Percentiles rank a stretch among this genome's conserved stretches.
Evolutionary conservation across 1,140 invertebrate genomes (phyloP).

Genomic region (Batillaria attramentaria): DNA sequence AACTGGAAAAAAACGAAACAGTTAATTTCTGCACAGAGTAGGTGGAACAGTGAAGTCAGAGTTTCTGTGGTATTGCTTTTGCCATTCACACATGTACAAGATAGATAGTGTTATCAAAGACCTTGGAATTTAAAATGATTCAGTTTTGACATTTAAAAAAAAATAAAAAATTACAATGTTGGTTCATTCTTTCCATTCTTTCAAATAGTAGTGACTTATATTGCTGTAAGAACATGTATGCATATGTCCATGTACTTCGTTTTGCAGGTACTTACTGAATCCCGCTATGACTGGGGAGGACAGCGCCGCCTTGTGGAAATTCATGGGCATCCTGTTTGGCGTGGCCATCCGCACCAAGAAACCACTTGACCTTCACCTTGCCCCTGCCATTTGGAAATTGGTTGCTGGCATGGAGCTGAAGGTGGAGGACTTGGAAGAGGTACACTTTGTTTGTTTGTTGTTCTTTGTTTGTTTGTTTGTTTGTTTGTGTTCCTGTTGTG

Average conservation of each 20-base stretch:
- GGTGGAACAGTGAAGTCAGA: too few species aligned
- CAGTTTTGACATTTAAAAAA: not conserved
- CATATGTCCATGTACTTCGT: not conserved
- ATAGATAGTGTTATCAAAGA: too few species aligned
- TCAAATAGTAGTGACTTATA: not conserved
- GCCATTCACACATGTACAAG: too few species aligned
- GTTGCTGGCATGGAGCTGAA: constrained; percentile 77
- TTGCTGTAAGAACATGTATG: not conserved
- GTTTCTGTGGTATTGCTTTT: too few species aligned
- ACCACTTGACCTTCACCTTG: constrained; percentile 82
- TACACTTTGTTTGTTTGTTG: too few species aligned
- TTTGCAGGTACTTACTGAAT: constrained; percentile 76
- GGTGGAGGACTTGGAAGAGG: constrained; percentile 79
- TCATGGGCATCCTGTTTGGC: constrained; percentile 90
- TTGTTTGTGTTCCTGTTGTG: too few species aligned
- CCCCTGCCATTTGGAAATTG: constrained; percentile 80
- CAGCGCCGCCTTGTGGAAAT: constrained; percentile 76
- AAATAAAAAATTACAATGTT: not conserved
- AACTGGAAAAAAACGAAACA: too few species aligned
- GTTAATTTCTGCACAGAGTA: too few species aligned
- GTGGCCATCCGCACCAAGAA: constrained; percentile 96
- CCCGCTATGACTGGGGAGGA: constrained; percentile 75
- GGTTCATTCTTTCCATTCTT: not conserved
- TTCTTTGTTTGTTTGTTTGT: too few species aligned
- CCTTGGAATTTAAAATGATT: too few species aligned